A percentile compares a stretch with the other conserved stretches of the same genome.
Conservation (phyloP, 2,888 invertebrate species). For the Omphaloscelis lunosa region DNA sequence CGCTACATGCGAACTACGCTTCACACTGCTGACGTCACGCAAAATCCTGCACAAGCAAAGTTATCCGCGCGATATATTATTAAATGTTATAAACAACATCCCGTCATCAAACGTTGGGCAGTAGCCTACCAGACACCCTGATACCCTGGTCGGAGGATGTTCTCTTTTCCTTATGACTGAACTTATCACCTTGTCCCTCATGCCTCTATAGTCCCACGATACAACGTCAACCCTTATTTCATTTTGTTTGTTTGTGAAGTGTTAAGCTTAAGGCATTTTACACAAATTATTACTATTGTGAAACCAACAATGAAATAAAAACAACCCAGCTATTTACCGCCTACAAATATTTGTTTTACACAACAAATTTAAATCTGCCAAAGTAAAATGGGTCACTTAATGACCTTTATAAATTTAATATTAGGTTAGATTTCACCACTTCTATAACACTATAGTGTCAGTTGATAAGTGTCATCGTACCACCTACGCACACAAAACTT, state of each 20-base stretch:
- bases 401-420: conserved; percentile 5
- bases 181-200: too few species aligned
- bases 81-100: too few species aligned
- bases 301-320: conserved; percentile 29
- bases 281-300: conserved; percentile 12
- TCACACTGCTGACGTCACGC: too few species aligned
- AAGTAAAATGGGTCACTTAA: conserved; percentile 4
- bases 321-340: conserved; percentile 17
- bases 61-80: too few species aligned
- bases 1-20: too few species aligned
- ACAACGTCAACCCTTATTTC: background rate
- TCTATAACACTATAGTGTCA: conserved; percentile 8
- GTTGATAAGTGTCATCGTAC: background rate
- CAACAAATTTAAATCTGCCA: conserved; percentile 22
- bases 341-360: conserved; percentile 34
- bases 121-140: too few species aligned
- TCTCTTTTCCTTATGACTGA: too few species aligned
- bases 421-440: conserved; percentile 9
- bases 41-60: too few species aligned
- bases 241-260: too few species aligned
- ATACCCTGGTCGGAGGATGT: too few species aligned
- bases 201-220: background rate
- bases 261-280: background rate
- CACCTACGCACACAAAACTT: conserved; percentile 46
- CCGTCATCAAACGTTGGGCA: too few species aligned